Evolutionary conservation across 35 echinoderm and acorn worm species (phyloP), one percentile per base, ranked within the genome.

Genomic region (Strongylocentrotus purpuratus): DNA sequence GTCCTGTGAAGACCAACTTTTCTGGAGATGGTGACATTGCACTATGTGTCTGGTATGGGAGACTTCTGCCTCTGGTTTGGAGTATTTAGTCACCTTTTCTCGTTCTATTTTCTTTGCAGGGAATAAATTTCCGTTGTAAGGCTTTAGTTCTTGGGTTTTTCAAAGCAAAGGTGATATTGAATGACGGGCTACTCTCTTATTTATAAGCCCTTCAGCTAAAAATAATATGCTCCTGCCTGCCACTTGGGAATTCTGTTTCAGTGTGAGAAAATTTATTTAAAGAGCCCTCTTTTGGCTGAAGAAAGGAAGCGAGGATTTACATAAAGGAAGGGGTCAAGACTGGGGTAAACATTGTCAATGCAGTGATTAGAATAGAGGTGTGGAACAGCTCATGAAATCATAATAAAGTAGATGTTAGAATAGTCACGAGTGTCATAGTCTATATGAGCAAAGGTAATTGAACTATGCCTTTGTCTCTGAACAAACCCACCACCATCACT

Each of bases 141-240:
- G 87, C 87, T 89, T 33, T 89, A 41, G 32, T 89, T 46, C 18
- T 89, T 31, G 17, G 45, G n/a, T 33, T 89, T 89, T 15, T 89
- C 0, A 89, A 89, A 89, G 87, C 87, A 89, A 45, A 20, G 33
- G 5, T 33, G 45, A 31, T 89, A 89, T 89, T 89, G 87, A 89
- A 89, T 89, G 87, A 89, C 87, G 6, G 87, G 87, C 41, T 45
- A 86, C 87, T 89, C 45, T 89, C 45, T 46, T 41, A 89, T 89
- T 89, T 45, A 89, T 89, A 89, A 89, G 87, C 87, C 87, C 87
- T 41, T 89, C n/a, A 89, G 87, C 87, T 89, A 89, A 89, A 35
- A 46, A 89, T 89, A 89, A 89, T 89, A 89, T 45, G 45, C 33
- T 46, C 33, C 32, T 89, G 87, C 33, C 32, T 89, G 87, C 87